Evolutionary conservation across 35 echinoderm and acorn worm species (phyloP), one percentile per base, ranked within the genome.

Genomic region (Acanthaster planci): DNA sequence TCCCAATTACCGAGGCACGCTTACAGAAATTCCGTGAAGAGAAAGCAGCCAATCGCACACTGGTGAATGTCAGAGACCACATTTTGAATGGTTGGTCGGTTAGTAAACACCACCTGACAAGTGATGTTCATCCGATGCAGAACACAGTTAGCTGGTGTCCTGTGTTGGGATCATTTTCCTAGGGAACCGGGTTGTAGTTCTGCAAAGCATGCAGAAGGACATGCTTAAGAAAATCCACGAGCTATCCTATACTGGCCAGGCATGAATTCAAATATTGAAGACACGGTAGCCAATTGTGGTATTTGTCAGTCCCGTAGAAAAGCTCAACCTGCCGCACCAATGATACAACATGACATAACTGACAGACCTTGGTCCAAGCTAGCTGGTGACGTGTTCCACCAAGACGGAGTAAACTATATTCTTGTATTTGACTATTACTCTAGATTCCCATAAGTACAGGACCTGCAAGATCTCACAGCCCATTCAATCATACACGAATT

Each of bases 191-290:
- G 35, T 90, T 5, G 80, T 93, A 44, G 68, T 93, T 50, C 91
- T 86, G 15, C 34, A 31, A 84, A 84, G 80, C 52, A 78, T 93
- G 91, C 75, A 83, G 9, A 56, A 53, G 50, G 82, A 94, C 17
- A 86, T 94, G 52, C 68, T 94, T 2, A 76, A 90, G 0, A 31
- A 56, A 10, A 81, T 94, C 87, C 92, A 40, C 83, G 92, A 51
- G 90, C 80, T 38, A 47, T 92, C 30, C 21, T 83, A 1, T 83
- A 57, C 23, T 87, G 84, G 90, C 77, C 80, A 27, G 78, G 91
- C 1, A 84, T 84, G 85, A 89, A 77, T 23, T 80, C 77, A 18
- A 37, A 82, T 38, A 92, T 92, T 39, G 40, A 85, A 83, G 86
- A 93, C 15, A 85, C 56, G 1, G 42, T 83, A 7, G 60, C 78